These are phyloP conservation scores for Capreolus pygargus DNA, from an alignment of 2,113 vertebrate genomes.

Conservation along the genomic window DNA sequence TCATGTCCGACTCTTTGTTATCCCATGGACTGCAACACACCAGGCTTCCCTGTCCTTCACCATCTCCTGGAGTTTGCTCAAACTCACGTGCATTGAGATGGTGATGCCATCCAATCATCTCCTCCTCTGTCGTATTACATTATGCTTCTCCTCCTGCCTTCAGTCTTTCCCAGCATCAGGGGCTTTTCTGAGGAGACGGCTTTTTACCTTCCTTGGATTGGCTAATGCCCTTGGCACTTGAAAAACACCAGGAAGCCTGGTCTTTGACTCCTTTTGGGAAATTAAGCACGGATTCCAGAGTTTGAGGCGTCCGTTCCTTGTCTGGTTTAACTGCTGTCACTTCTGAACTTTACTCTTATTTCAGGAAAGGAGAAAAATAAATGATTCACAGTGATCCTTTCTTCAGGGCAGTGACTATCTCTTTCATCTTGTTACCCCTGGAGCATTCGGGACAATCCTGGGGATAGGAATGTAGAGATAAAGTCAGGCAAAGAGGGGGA, in stretches of 20 bases:
- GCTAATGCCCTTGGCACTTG: not conserved
- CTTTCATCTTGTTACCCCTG: not conserved
- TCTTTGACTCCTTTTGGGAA: not conserved
- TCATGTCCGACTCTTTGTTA: not conserved
- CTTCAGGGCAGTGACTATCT: not conserved
- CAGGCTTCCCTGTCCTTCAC: not conserved
- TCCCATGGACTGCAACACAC: not conserved
- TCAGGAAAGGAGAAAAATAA: not conserved
- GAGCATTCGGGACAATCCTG: not conserved
- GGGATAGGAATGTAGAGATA: not conserved
- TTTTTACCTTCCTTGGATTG: not conserved
- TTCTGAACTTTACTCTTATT: not conserved
- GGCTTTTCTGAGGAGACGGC: not conserved
- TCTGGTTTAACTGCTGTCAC: not conserved
- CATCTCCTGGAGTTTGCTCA: not conserved
- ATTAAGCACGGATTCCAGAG: not conserved
- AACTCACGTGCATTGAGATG: not conserved
- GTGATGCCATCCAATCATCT: not conserved
- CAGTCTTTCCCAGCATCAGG: not conserved
- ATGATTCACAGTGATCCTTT: not conserved
- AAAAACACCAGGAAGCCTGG: not conserved
- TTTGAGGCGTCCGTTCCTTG: not conserved
- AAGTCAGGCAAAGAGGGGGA: not conserved
- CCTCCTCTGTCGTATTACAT: not conserved
- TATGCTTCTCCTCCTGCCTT: not conserved